Conservation (phyloP, 2,113 vertebrate genomes). For the Saccopteryx leptura region DNA sequence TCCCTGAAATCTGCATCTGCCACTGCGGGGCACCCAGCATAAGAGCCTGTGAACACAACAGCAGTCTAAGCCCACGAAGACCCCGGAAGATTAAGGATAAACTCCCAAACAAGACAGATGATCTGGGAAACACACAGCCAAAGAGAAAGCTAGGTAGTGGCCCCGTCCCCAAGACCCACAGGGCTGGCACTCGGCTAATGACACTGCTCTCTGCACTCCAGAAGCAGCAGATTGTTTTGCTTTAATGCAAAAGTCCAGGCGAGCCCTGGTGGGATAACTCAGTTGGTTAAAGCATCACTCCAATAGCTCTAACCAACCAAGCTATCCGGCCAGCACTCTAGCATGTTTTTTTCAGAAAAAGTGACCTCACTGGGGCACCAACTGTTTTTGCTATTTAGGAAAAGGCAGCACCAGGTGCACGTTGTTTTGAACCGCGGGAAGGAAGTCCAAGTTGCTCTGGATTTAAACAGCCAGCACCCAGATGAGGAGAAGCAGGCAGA, state of each 20-base stretch:
- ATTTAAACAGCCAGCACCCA: accelerated
- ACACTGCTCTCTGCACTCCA: not conserved
- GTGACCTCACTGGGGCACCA: accelerated
- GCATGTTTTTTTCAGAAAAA: not conserved
- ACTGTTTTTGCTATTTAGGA: not conserved
- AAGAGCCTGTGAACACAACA: accelerated
- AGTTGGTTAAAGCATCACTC: no score
- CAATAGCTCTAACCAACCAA: no score
- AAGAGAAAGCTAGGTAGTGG: not conserved
- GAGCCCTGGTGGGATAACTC: not conserved
- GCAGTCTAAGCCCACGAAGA: not conserved
- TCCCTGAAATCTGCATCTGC: no score
- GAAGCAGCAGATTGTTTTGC: no score
- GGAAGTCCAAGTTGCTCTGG: not conserved
- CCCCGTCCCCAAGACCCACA: no score
- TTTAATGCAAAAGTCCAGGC: not conserved
- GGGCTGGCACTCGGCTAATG: no score
- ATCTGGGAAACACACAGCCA: not conserved
- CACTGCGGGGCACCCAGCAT: accelerated
- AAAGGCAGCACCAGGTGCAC: not conserved
- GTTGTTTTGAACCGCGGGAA: accelerated
- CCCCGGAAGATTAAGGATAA: not conserved
- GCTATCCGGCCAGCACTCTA: no score
- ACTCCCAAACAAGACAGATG: accelerated
- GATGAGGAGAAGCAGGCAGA: accelerated